Evolutionary conservation across 2,113 vertebrate species (phyloP).

Genomic region (Herpailurus yagouaroundi): DNA sequence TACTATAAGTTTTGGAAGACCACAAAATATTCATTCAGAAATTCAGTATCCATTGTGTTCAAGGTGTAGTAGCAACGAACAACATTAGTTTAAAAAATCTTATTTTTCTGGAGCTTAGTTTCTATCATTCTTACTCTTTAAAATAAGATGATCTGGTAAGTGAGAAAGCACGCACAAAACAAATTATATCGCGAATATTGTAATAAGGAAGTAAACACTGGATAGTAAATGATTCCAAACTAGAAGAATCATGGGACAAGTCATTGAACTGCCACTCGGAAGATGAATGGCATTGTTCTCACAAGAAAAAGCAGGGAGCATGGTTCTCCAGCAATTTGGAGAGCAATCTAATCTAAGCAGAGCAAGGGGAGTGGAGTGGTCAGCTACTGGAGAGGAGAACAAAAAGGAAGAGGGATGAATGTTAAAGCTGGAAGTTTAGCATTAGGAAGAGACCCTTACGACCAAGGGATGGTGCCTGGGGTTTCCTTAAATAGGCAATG

Average conservation of each 20-base stretch:
- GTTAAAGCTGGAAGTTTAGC: neutral
- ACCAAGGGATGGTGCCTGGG: neutral
- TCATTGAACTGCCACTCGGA: neutral
- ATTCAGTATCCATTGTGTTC: neutral
- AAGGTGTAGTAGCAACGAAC: neutral
- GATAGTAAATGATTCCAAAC: neutral
- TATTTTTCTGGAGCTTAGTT: neutral
- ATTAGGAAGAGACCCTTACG: neutral
- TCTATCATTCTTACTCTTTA: neutral
- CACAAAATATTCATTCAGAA: neutral
- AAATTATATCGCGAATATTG: neutral
- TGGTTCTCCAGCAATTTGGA: neutral
- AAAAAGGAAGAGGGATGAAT: neutral
- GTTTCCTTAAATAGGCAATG: neutral
- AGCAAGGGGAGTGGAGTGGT: neutral
- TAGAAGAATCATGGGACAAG: neutral
- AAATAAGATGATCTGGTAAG: neutral
- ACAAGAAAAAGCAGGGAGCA: neutral
- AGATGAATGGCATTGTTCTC: neutral
- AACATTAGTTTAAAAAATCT: neutral
- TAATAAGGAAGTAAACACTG: neutral
- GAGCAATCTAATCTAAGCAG: neutral
- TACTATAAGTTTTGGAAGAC: neutral
- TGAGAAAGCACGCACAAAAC: neutral
- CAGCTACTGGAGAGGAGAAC: neutral